Conservation (phyloP, 1,140 invertebrate species). For the Uloborus diversus region DNA sequence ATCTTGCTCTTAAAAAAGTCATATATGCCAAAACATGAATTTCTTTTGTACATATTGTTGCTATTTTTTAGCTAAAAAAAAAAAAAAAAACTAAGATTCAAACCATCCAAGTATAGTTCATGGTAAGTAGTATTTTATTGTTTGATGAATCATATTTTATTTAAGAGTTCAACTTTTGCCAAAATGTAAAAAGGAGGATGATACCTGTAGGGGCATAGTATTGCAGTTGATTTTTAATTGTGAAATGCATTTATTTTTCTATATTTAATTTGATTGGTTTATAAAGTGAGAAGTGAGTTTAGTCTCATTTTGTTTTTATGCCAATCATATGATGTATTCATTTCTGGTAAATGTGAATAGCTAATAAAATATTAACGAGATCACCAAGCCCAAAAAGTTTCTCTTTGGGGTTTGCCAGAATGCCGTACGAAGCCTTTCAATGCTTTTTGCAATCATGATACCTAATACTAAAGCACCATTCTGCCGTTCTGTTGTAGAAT, state of each 20-base stretch:
- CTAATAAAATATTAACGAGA: not conserved
- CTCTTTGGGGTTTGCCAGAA: conserved; percentile 4
- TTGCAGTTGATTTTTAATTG: conserved; percentile 27
- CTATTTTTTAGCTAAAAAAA: conserved; percentile 27
- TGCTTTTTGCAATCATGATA: not conserved
- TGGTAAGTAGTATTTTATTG: conserved; percentile 20
- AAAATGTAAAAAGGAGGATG: not conserved
- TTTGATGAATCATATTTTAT: conserved; percentile 32
- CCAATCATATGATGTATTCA: not conserved
- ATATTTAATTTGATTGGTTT: conserved; percentile 41
- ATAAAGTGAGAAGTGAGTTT: conserved; percentile 1
- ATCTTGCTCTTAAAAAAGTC: conserved; percentile 15
- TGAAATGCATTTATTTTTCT: conserved; percentile 51
- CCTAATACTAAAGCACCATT: not conserved
- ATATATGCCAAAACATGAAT: conserved; percentile 39
- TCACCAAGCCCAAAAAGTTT: conserved; percentile 24
- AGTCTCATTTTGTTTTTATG: conserved; percentile 10
- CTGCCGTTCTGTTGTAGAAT: conserved; percentile 23
- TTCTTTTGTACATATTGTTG: conserved; percentile 33
- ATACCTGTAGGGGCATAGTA: no score
- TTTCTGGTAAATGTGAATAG: not conserved
- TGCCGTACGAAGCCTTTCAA: not conserved
- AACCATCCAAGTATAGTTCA: conserved; percentile 44
- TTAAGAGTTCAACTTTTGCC: not conserved
- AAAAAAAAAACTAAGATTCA: no score